These are phyloP conservation scores for Augiades crinisus DNA, from an alignment of 2,888 invertebrate genomes.

Conservation along the genomic window DNA sequence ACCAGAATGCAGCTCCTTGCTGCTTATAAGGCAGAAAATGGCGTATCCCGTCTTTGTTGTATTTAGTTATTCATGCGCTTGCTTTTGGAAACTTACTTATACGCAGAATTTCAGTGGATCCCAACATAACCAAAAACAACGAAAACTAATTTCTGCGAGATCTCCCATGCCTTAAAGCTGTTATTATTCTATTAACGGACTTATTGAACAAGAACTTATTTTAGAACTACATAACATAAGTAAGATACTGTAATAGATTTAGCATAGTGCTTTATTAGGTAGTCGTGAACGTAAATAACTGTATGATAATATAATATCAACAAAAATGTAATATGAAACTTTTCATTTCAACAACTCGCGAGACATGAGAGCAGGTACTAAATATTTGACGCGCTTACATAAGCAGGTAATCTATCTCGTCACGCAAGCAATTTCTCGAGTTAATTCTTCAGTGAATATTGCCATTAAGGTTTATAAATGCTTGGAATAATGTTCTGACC, in stretches of 20 bases:
- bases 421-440: not conserved
- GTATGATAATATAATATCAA: no score
- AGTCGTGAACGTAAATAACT: no score
- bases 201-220: not conserved
- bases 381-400: not conserved
- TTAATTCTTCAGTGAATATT: slow-evolving; percentile 15
- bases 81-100: no score
- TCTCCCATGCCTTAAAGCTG: not conserved
- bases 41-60: no score
- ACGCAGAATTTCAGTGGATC: no score
- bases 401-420: not conserved
- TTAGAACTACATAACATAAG: not conserved
- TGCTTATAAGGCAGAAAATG: no score
- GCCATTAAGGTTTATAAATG: slow-evolving; percentile 34
- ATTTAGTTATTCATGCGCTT: no score
- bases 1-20: no score
- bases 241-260: no score
- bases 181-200: not conserved
- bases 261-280: no score
- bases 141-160: not conserved
- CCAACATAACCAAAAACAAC: not conserved
- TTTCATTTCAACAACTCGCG: no score
- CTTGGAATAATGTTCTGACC: slow-evolving; percentile 56
- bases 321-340: no score
- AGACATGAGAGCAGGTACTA: not conserved